phyloP scores from a whole-genome alignment of 1,140 invertebrate genomes.

The Trachymyrmex septentrionalis region DNA sequence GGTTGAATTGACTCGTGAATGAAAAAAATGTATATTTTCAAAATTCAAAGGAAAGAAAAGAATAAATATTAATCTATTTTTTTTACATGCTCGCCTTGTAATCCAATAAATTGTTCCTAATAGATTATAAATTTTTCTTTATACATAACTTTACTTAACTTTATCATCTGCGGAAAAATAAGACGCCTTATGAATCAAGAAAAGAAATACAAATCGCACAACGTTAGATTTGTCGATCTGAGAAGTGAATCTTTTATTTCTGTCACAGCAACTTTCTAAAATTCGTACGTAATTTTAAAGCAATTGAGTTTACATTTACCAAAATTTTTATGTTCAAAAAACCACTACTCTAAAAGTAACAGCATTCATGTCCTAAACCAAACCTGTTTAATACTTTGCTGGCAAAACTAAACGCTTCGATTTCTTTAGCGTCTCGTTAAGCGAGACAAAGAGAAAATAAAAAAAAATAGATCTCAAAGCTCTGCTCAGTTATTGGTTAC shows the following conservation, averaged over 20 bases:
- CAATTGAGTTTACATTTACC: not conserved
- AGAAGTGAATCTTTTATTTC: not conserved
- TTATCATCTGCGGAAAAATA: not conserved
- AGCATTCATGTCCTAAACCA: not conserved
- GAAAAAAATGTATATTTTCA: conserved; percentile 1
- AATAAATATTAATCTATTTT: conserved; percentile 34
- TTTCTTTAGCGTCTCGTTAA: no score
- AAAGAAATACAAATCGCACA: not conserved
- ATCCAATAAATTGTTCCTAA: conserved; percentile 17
- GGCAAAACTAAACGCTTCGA: no score
- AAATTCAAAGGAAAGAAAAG: not conserved
- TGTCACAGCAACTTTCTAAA: not conserved
- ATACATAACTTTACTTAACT: not conserved
- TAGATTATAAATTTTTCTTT: not conserved
- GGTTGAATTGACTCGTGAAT: not conserved
- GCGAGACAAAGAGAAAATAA: no score
- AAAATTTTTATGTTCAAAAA: not conserved
- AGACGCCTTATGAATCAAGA: not conserved
- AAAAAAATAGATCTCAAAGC: no score
- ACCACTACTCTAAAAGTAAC: not conserved
- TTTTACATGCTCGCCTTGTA: conserved; percentile 33
- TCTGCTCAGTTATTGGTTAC: no score
- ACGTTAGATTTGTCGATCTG: not conserved
- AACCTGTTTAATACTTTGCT: no score
- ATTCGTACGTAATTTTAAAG: not conserved